Evolutionary conservation across 2,113 vertebrate genomes (phyloP), one percentile per base, ranked within the genome.

Genomic region (Casuarius casuarius): DNA sequence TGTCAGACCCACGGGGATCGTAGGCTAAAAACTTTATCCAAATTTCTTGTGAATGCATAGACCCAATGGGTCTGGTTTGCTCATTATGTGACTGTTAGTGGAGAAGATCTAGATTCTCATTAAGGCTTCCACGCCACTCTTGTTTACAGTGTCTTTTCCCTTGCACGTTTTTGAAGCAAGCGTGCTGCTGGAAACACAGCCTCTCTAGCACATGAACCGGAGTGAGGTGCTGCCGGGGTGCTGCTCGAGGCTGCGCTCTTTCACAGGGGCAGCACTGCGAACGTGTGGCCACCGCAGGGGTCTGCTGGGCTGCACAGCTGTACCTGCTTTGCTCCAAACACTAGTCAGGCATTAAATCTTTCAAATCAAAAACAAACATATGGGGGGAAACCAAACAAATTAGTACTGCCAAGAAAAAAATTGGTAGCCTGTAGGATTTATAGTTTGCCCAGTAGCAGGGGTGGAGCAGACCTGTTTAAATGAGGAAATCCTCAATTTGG

Each of bases 121-220:
- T 49, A 38, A 63, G 26, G 35, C 71, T 78, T 71, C 8, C 18
- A 18, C 1, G 3, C 9, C 10, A 3, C 10, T 65, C 5, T 13
- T 19, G 5, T n/a, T 79, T 42, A 7, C 14, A 12, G 26, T 4
- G 7, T 26, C 11, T 42, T 73, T 48, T 35, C 15, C 18, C 52
- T 10, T 20, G 7, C 0, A 0, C 40, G 35, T 40, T 54, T 89
- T 33, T 79, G 62, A 42, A 13, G 0, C 0, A 2, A 35, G 5
- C 21, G 31, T 25, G 18, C 67, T 33, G 19, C 26, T 14, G 16
- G 29, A 26, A 58, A 3, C 12, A n/a, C 74, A 46, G 18, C 38
- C 61, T 75, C 21, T 44, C 22, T 38, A 48, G 4, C 12, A 16
- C 7, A 3, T 40, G 9, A 33, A 40, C 68, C 38, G 26, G 12